Evolutionary conservation across 2,113 vertebrate species (phyloP), one percentile per base, ranked within the genome.

Genomic region (Chaenogobius annularis): DNA sequence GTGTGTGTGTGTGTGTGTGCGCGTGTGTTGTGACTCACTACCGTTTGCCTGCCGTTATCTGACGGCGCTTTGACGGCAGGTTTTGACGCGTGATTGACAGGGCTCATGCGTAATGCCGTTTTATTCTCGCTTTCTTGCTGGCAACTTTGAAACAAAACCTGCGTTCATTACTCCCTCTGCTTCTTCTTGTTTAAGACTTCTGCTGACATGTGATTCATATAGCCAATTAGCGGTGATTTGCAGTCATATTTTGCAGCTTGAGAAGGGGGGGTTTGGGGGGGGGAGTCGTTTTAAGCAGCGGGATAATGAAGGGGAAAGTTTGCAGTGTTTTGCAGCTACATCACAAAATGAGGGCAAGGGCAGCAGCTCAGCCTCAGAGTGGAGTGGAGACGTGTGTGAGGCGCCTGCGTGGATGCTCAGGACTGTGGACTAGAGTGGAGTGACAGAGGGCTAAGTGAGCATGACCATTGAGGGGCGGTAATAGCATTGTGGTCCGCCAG

Each of bases 401-500:
- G 82, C 26, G 26, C 26, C 26, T 73, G 75, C 72, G 79, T 84
- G 74, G 61, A 61, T 3, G 23, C 35, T 72, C 62, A 46, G 63
- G 82, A 75, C 85, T 68, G 54, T 40, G 63, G 82, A 75, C 85
- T 66, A 48, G 74, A 72, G 74, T 40, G 22, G 87, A 88, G 86
- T 86, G 87, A 85, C 83, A 84, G 78, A 71, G 82, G 85, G 82
- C 82, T 90, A 88, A 91, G 82, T 88, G 86, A 87, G 88, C 84
- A 82, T 90, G 90, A 87, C 88, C 87, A 73, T 75, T 17, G 81
- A 84, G 90, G 81, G 79, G 88, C 83, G 83, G 82, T 83, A 86
- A 87, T 86, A 72, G 80, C 84, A 85, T 91, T 87, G 88, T 19
- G 70, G 72, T 87, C 86, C 87, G 82, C 81, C 82, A 87, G 83